These are phyloP conservation scores for Microtus ochrogaster DNA, from an alignment of 2,113 vertebrate species.

Conservation along the genomic window DNA sequence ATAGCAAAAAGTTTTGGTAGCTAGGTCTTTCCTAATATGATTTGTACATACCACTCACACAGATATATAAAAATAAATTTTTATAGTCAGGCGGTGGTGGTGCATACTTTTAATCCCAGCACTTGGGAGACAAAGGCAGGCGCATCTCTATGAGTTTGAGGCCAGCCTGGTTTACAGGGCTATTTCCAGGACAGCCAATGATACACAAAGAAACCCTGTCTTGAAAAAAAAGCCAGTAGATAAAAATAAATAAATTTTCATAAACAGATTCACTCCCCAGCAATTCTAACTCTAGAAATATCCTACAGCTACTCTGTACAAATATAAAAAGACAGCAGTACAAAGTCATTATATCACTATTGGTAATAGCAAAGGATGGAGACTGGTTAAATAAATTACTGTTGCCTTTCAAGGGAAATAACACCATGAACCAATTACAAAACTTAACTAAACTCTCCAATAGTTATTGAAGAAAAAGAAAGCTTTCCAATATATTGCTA, in stretches of 20 bases:
- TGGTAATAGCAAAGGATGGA: background rate
- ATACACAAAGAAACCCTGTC: background rate
- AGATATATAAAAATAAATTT: background rate
- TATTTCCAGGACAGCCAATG: background rate
- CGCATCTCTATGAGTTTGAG: background rate
- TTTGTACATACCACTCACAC: background rate
- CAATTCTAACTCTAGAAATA: conserved; percentile 33
- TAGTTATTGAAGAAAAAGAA: conserved; percentile 38
- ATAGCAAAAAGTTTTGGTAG: background rate
- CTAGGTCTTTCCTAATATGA: background rate
- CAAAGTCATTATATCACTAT: conserved; percentile 10
- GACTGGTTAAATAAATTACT: conserved; percentile 44
- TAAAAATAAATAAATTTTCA: background rate
- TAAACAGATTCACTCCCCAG: background rate
- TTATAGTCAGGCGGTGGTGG: background rate
- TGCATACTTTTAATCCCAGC: background rate
- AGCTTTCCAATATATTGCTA: conserved; percentile 26
- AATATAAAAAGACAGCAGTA: conserved; percentile 11
- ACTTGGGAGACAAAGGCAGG: background rate
- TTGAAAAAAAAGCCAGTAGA: background rate
- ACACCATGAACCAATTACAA: conserved; percentile 30
- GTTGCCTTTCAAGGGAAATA: conserved; percentile 34
- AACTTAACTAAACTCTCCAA: conserved; percentile 51
- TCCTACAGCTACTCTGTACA: background rate
- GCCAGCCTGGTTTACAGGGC: background rate